Evolutionary conservation across 2,797 vertebrate genomes (phyloP).

Genomic region (Hydrophis major): DNA sequence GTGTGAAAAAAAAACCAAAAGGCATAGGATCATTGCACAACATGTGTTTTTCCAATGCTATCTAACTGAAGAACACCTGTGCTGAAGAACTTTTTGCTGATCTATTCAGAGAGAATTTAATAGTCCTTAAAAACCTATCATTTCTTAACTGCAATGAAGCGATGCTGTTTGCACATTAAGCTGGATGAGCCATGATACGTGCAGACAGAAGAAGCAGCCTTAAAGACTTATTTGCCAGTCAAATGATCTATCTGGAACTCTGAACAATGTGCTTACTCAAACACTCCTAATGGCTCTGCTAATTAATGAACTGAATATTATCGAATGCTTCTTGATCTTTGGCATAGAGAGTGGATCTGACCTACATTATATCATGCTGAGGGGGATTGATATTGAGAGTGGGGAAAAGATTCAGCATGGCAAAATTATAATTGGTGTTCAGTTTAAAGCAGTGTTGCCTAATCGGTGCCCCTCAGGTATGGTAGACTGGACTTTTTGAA

Average conservation of each 20-base stretch:
- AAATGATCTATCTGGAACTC: conserved; percentile 6
- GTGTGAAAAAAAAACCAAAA: conserved; percentile 59
- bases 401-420: conserved; percentile 47
- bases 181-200: conserved; percentile 28
- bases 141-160: conserved; percentile 60
- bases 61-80: conserved; percentile 74
- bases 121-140: conserved; percentile 68
- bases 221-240: conserved; percentile 47
- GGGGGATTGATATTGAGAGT: conserved; percentile 44
- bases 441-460: neutral
- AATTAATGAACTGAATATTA: conserved; percentile 45
- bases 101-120: conserved; percentile 72
- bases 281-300: conserved; percentile 39
- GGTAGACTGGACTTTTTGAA: neutral
- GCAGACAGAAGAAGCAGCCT: conserved; percentile 38
- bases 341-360: conserved; percentile 25
- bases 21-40: conserved; percentile 68
- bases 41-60: conserved; percentile 60
- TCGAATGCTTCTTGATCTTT: conserved; percentile 33
- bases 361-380: conserved; percentile 45
- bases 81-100: conserved; percentile 64
- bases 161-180: conserved; percentile 53
- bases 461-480: neutral
- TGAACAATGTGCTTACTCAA: conserved; percentile 40
- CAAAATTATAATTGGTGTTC: conserved; percentile 43